Evolutionary conservation across 2,113 vertebrate species (phyloP), one percentile per base, ranked within the genome.

Genomic region (Petrocephalus microphthalmus): DNA sequence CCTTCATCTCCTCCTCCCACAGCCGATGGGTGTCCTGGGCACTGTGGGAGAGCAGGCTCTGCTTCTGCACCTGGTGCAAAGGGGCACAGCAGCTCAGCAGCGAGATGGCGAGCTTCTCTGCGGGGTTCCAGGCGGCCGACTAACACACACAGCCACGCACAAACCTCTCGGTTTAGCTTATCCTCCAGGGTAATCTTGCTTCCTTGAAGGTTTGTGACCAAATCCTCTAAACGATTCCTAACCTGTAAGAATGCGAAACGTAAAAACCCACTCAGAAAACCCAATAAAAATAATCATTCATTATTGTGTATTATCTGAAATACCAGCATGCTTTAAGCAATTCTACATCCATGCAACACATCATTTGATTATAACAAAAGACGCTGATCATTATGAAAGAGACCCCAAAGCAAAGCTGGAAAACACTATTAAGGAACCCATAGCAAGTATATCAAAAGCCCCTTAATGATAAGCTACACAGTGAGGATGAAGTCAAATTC

Each of bases 1-100:
- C 95, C 92, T 97, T 97, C 86, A 97, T 87, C 51, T 97, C 96
- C 89, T 97, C 96, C 90, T 97, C 96, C 97, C 96, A 97, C 78
- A 97, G 89, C 37, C 91, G 93, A 87, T 95, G 95, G 0, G 94
- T 94, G 89, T 96, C 96, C 89, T 97, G 94, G 33, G 96, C 95
- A 49, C 92, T 95, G 88, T 95, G 91, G 89, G 95, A 93, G 56
- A 96, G 91, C 90, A 93, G 22, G 88, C 91, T 94, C 88, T 97
- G 96, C 86, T 96, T 97, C 93, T 97, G 95, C 6, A 95, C 92
- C 97, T 97, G 82, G 88, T 56, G 57, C 45, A 4, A 83, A 88
- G n/a, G 71, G 17, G 89, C 64, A 88, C 2, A 42, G 25, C 11
- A 37, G 19, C 52, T 56, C 13, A 83, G 37, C 7, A 7, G 53